Base-by-base conservation (phyloP, 2,797 vertebrate species). In the Phrynocephalus forsythii region DNA sequence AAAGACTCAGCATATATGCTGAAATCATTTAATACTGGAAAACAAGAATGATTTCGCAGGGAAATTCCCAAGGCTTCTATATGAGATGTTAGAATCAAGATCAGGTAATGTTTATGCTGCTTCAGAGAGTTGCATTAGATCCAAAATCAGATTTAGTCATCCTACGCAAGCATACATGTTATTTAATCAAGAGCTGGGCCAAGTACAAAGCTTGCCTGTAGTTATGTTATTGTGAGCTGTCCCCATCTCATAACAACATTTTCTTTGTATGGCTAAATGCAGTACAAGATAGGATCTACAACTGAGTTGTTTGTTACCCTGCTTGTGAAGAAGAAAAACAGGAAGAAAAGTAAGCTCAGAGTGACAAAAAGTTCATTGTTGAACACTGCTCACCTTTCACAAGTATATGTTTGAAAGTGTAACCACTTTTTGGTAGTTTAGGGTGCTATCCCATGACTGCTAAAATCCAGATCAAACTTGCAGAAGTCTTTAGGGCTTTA, bases 151-250 rank as follows among this genome's bases (percentile, higher is more conserved):
- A 52, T 83, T 83, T 73, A 67, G 10, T 6, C 76, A 52, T 67
- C 44, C 44, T 89, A 66, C 18, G 7, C 11, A 73, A 73, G 48
- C 50, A 50, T 79, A 52, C 52, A 66, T 24, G 67, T 82, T 82
- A 79, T 89, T 78, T 79, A 72, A 86, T 83, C 67, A 89, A 83
- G 52, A 72, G 0, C 38, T 71, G 15, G 24, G 38, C n/a, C 38
- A 79, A 86, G 38, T 79, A 86, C 56, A 80, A 75, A 68, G 22
- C 83, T 89, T 44, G 75, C n/a, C 16, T 67, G 75, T 78, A 67
- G 66, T 78, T 84, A 67, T 82, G 10, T 76, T 83, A 79, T 73
- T 86, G 24, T 67, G 24, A 83, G 30, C 24, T 67, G 44, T 86
- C 67, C 67, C 78, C 63, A 81, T 56, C 38, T 75, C 66, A 1